Evolutionary conservation across 2,113 vertebrate genomes (phyloP), one percentile per base, ranked within the genome.

Genomic region (Copsychus sechellarum): DNA sequence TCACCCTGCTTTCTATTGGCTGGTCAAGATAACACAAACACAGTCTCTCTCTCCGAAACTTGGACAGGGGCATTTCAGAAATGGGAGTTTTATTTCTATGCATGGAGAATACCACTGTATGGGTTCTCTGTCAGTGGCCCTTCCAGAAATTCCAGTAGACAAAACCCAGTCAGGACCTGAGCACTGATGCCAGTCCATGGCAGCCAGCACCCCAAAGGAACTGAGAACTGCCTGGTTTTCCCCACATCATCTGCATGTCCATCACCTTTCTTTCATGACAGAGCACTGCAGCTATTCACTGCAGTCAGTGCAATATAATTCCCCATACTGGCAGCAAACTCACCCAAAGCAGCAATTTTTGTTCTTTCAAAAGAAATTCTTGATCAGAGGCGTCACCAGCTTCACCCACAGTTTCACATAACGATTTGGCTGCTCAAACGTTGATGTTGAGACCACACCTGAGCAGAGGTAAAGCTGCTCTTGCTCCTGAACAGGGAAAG

Each of bases 401-500:
- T 99, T 99, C 91, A 99, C 99, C 99, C 99, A 99, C 92, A 99
- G 98, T 92, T 99, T 99, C 90, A 99, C 99, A 1, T 98, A 97
- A 43, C 99, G 98, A 86, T 98, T 98, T 0, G 99, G 98, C 96
- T 98, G 99, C 95, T 99, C 97, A 51, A 99, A 99, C 2, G 99
- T 99, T 60, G 98, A 97, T 4, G 97, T 67, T 4, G 98, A 99
- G 53, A 99, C 99, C 9, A 97, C 97, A 0, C 96, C 97, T 28
- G 99, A 99, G 81, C 98, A 93, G 80, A 95, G 90, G 90, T 99
- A 99, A 86, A 99, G 97, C 96, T 95, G 98, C 89, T 99, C 98
- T 91, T 99, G 99, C 94, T 99, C 99, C 99, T 99, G 61, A 15
- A 73, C 14, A 86, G 45, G 92, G 24, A 50, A 48, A 79, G 45